These are phyloP conservation scores for Neotragus moschatus DNA, from an alignment of 2,113 vertebrate species.

Conservation along the genomic window DNA sequence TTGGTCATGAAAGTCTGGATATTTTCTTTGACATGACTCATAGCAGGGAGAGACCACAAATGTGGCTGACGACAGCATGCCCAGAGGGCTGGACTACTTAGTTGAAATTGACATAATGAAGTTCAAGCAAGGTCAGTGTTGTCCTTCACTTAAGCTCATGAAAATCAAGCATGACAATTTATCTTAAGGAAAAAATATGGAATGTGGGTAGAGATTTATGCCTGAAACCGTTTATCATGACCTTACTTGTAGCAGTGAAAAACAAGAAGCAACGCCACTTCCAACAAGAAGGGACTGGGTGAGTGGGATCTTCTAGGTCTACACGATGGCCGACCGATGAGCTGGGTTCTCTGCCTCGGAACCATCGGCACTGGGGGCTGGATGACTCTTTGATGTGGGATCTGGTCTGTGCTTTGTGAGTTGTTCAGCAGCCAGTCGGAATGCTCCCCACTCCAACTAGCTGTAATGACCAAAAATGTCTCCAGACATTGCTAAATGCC, in stretches of 20 bases:
- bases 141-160: background rate
- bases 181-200: background rate
- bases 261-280: background rate
- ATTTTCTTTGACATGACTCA: background rate
- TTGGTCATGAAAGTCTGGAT: background rate
- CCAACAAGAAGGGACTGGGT: background rate
- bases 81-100: background rate
- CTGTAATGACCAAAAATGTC: background rate
- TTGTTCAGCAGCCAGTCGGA: too few relatives aligned
- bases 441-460: background rate
- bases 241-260: background rate
- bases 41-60: background rate
- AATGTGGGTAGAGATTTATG: background rate
- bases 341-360: background rate
- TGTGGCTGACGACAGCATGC: background rate
- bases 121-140: background rate
- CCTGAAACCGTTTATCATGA: background rate
- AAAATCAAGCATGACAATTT: too few relatives aligned
- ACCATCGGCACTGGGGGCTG: rapidly evolving
- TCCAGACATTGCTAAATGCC: background rate
- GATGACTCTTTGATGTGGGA: background rate
- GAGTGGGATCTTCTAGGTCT: rapidly evolving
- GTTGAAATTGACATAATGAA: background rate
- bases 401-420: rapidly evolving
- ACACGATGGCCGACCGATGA: rapidly evolving